phyloP scores from a whole-genome alignment of 2,888 invertebrate species.

The Tiliacea aurago region DNA sequence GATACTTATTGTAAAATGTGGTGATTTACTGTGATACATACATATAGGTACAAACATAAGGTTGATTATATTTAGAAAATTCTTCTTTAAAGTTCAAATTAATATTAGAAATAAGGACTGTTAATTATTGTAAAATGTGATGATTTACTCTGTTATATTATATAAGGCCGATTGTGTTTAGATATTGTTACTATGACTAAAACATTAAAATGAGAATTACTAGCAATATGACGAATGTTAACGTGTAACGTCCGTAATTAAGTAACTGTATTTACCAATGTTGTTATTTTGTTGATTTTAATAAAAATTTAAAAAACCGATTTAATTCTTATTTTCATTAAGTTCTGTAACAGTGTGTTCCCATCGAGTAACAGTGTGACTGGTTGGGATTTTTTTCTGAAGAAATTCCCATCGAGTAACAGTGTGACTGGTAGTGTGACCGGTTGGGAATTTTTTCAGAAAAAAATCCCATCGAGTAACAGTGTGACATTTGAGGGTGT shows the following conservation, averaged over 20 bases:
- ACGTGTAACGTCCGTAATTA: conserved; percentile 28
- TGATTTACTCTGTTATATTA: conserved; percentile 11
- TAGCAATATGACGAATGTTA: conserved; percentile 32
- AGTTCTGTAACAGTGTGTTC: conserved; percentile 24
- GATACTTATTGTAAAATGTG: conserved; percentile 2
- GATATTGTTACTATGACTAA: conserved; percentile 26
- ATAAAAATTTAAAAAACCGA: conserved; percentile 29
- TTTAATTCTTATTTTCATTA: conserved; percentile 22
- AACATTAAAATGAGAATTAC: conserved; percentile 30
- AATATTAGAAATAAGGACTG: too few species aligned
- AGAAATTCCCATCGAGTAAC: conserved; percentile 15
- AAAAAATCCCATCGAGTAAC: conserved; percentile 13
- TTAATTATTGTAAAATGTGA: background rate
- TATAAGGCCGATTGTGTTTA: conserved; percentile 23
- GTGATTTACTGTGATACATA: too few species aligned
- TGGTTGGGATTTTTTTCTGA: conserved; percentile 17
- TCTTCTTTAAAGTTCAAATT: too few species aligned
- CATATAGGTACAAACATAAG: too few species aligned
- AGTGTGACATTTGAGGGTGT: conserved; percentile 6
- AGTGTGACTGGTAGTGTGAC: conserved; percentile 14
- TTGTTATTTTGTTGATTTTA: conserved; percentile 28
- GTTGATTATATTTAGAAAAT: too few species aligned
- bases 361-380: conserved; percentile 23
- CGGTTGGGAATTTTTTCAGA: conserved; percentile 6
- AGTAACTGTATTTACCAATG: conserved; percentile 29